Evolutionary conservation across 2,888 invertebrate genomes (phyloP).

Genomic region (Chrysina gloriosa): DNA sequence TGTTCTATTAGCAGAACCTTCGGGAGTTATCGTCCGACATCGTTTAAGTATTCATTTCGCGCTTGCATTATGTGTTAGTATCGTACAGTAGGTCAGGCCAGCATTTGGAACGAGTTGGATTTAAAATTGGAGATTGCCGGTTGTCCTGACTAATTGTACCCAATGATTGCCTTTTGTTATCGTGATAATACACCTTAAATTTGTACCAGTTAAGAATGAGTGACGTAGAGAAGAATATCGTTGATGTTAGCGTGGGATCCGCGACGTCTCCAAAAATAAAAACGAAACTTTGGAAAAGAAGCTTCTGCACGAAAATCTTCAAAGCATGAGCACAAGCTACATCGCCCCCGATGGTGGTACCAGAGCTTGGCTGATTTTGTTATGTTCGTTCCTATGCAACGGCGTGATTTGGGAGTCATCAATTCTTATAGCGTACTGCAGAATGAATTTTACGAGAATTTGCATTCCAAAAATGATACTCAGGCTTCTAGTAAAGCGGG

Average conservation of each 20-base stretch:
- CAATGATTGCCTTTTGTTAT: neutral
- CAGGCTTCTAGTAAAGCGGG: constrained; percentile 86
- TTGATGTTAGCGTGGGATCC: neutral
- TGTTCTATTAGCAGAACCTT: neutral
- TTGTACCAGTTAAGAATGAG: constrained; percentile 1
- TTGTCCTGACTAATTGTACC: neutral
- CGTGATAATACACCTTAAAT: constrained; percentile 2
- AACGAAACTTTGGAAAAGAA: constrained; percentile 1
- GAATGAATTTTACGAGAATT: constrained; percentile 73
- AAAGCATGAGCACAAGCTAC: constrained; percentile 51
- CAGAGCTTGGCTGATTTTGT: constrained; percentile 83
- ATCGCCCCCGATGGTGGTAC: constrained; percentile 83
- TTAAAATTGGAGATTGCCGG: neutral
- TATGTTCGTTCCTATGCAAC: constrained; percentile 89
- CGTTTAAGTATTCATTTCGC: neutral
- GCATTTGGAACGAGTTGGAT: neutral
- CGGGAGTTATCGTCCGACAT: neutral
- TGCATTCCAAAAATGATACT: constrained; percentile 72
- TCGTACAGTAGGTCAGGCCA: constrained; percentile 28
- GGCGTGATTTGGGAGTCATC: constrained; percentile 89
- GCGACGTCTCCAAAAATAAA: neutral
- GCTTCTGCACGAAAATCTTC: constrained; percentile 48
- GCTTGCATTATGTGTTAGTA: neutral
- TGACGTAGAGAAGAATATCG: constrained; percentile 17
- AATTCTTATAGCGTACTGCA: constrained; percentile 89